A percentile compares a stretch with the other conserved stretches of the same genome.
Conservation (phyloP, 2,113 vertebrate genomes). For the Oncorhynchus clarkii region DNA sequence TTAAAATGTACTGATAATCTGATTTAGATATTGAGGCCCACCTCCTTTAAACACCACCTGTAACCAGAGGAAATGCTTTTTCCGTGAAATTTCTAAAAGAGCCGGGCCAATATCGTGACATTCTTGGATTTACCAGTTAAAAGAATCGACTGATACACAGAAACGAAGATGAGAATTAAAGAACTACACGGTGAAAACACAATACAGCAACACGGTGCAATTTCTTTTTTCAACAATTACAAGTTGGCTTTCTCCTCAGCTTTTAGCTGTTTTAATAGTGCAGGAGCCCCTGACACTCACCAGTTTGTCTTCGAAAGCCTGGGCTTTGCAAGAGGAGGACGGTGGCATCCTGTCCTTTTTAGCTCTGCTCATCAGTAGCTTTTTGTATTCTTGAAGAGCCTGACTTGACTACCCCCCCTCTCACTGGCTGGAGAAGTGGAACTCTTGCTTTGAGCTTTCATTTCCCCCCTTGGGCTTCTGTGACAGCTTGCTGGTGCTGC, state of each 20-base stretch:
- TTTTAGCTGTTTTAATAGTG: constrained; percentile 30
- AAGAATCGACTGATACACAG: background rate
- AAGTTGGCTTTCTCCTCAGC: background rate
- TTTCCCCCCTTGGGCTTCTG: constrained; percentile 49
- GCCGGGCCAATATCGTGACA: too few species aligned
- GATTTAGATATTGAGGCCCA: too few species aligned
- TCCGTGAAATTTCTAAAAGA: too few species aligned
- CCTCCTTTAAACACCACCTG: too few species aligned
- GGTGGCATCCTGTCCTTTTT: constrained; percentile 61
- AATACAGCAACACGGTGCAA: background rate
- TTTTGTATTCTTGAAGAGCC: constrained; percentile 63
- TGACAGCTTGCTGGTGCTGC: constrained; percentile 55
- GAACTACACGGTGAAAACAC: background rate
- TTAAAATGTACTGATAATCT: too few species aligned
- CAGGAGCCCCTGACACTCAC: constrained; percentile 34
- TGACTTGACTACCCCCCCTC: constrained; percentile 62
- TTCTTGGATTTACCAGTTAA: background rate
- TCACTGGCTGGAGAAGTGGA: constrained; percentile 42
- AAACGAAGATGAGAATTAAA: too few species aligned
- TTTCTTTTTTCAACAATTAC: background rate
- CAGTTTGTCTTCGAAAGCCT: constrained; percentile 44
- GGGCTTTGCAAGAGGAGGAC: constrained; percentile 51
- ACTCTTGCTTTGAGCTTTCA: constrained; percentile 59
- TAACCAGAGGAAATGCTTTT: too few species aligned
- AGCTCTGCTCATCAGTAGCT: constrained; percentile 49